Evolutionary conservation across 2,888 invertebrate genomes (phyloP).

Genomic region (Drosophila subquinaria): DNA sequence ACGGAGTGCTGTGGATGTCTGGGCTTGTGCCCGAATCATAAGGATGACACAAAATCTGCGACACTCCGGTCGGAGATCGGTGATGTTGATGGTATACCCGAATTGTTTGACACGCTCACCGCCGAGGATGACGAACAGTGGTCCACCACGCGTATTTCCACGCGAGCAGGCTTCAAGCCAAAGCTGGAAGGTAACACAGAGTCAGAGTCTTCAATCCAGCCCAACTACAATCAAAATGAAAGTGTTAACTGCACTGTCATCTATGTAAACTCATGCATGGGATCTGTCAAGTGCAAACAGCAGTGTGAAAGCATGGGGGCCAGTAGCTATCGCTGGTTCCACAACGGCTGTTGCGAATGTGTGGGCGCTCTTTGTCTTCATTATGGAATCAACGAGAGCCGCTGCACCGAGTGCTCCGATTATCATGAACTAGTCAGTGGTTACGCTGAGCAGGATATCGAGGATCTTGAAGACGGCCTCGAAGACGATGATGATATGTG

Average conservation of each 20-base stretch:
- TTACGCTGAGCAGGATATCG: conserved; percentile 62
- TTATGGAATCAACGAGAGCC: conserved; percentile 95
- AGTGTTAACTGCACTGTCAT: conserved; percentile 82
- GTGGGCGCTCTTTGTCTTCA: conserved; percentile 94
- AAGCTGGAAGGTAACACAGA: conserved; percentile 41
- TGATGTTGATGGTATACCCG: no score
- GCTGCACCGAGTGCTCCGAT: conserved; percentile 88
- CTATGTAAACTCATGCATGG: conserved; percentile 81
- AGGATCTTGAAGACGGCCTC: conserved; percentile 77
- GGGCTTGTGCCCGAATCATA: no score
- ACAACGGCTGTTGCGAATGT: conserved; percentile 97
- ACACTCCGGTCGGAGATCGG: no score
- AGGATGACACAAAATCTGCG: no score
- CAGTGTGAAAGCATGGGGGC: conserved; percentile 85
- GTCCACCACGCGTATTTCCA: conserved; percentile 79
- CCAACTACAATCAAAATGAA: conserved; percentile 35
- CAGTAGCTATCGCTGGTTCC: conserved; percentile 93
- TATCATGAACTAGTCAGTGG: conserved; percentile 73
- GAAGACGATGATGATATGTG: conserved; percentile 86
- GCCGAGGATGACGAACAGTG: conserved; percentile 87
- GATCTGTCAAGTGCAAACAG: conserved; percentile 79
- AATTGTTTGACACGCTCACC: conserved; percentile 88
- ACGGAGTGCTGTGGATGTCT: no score
- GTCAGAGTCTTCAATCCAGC: background rate
- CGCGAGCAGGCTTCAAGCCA: conserved; percentile 67